These are phyloP conservation scores for Orycteropus afer DNA, from an alignment of 2,113 vertebrate genomes.

Conservation along the genomic window DNA sequence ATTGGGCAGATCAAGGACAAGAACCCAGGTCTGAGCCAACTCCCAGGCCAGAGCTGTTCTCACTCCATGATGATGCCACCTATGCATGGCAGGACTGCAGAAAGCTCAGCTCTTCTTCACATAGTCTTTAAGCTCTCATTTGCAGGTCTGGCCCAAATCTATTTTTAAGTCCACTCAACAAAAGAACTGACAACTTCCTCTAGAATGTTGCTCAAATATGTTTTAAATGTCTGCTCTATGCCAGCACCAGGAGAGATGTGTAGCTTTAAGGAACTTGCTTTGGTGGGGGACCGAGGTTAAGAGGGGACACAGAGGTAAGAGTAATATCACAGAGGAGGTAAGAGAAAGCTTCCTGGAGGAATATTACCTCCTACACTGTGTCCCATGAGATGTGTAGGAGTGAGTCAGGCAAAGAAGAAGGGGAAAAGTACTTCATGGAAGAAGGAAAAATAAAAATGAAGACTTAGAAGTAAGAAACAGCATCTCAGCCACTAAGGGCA, in stretches of 20 bases:
- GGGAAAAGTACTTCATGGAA: neutral
- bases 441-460: neutral
- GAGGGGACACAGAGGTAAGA: neutral
- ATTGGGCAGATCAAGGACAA: neutral
- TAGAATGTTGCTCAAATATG: neutral
- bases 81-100: neutral
- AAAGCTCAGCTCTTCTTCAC: neutral
- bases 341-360: neutral
- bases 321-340: neutral
- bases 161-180: constrained; percentile 20
- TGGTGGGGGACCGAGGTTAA: neutral
- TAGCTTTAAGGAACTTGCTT: neutral
- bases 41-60: neutral
- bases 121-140: neutral
- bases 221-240: neutral
- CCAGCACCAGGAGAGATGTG: neutral
- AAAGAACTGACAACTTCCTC: neutral
- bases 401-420: neutral
- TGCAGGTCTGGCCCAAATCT: neutral
- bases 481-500: neutral
- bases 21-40: neutral
- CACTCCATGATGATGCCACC: neutral
- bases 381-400: neutral
- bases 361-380: neutral
- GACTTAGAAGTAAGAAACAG: neutral